Base-by-base conservation (phyloP, 2,888 invertebrate species). In the Calliopum simillimum region DNA sequence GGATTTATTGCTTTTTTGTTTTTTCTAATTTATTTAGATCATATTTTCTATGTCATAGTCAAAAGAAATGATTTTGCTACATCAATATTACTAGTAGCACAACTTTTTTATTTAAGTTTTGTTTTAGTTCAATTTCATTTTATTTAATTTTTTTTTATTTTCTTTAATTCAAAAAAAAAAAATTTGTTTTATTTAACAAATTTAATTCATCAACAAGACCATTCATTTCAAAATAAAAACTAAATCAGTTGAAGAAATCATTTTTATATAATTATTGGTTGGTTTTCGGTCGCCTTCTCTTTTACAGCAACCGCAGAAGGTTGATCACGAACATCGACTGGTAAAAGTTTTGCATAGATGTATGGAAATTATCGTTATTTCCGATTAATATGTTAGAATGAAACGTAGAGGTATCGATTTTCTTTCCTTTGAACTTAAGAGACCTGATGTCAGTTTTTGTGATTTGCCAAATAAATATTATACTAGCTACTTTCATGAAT, bases 261-360 rank as follows among this genome's bases (percentile, higher is more conserved):
- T 69, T 72, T 72, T 75, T 71, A 70, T 68, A 69, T 71, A 71
- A 77, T 78, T 79, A 81, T 85, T 84, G 85, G 85, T 86, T 85
- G 85, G 85, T 83, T 86, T 85, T 88, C 90, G 88, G 92, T 91
- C 91, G 91, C 92, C 92, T 92, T 92, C 92, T 92, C 92, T 89
- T 88, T 89, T 92, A 92, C 92, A 92, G 92, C 92, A 92, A 89
- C 91, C 90, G 92, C 92, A 90, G 92, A 92, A 92, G 92, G 92
- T 89, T 90, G 90, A 89, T 82, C 80, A 76, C 75, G 76, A 78
- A 79, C 78, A 79, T 77, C 77, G 78, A 79, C 79, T 76, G 61
- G 71, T 71, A 33, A 33, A 33, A 33, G 33, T 33, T 33, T 33
- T 33, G 4, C 1, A 8, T 33, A 33, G 33, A 8, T 8, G 33